These are phyloP conservation scores for Serranochromis macrocephalus DNA, from an alignment of 2,113 vertebrate species.

Conservation along the genomic window DNA sequence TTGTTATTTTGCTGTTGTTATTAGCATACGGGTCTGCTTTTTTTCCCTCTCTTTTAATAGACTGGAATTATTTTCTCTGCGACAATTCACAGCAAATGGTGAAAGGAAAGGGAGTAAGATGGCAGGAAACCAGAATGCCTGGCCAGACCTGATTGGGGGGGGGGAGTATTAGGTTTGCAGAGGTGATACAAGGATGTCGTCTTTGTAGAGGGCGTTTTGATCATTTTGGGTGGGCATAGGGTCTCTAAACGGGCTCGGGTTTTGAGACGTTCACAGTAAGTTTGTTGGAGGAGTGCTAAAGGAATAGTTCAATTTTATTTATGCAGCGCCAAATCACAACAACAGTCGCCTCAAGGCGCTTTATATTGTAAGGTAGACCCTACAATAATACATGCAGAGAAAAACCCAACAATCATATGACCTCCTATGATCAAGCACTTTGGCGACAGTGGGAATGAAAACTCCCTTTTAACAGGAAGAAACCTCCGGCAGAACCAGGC, in stretches of 20 bases:
- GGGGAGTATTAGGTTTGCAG: not conserved
- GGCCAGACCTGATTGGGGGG: accelerated
- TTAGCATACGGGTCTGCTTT: not conserved
- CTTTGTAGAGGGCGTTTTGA: not conserved
- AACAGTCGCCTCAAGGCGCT: not conserved
- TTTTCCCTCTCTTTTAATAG: not conserved
- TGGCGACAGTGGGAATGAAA: not conserved
- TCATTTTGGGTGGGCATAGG: not conserved
- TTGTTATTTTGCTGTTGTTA: not conserved
- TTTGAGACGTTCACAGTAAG: not conserved
- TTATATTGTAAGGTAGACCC: not conserved
- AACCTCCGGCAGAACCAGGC: accelerated
- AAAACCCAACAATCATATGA: not conserved
- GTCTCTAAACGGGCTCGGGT: not conserved
- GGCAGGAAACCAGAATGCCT: not conserved
- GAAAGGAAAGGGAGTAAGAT: not conserved
- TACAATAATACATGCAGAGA: not conserved
- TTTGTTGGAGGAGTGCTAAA: not conserved
- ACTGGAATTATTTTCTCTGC: not conserved
- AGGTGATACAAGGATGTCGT: not conserved
- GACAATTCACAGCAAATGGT: not conserved
- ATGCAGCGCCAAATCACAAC: accelerated
- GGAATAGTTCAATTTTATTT: not conserved
- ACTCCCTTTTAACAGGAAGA: not conserved
- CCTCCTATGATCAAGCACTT: not conserved